Conservation (phyloP, 2,113 vertebrate genomes). For the Turdus rufiventris region DNA sequence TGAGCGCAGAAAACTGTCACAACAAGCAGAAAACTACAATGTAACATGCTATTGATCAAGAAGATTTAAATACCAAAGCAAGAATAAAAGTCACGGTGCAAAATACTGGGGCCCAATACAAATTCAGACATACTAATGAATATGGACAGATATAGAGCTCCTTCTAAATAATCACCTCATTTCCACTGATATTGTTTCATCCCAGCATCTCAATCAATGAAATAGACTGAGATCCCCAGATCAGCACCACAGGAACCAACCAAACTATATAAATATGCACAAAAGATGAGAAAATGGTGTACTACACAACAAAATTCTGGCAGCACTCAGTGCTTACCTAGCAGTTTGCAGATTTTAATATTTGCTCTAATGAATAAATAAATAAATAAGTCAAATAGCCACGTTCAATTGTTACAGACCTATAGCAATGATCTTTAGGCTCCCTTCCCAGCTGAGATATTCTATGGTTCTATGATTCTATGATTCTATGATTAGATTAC, state of each 20-base stretch:
- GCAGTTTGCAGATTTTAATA: background rate
- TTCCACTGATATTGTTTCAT: conserved; percentile 10
- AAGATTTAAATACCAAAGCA: background rate
- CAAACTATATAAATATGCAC: background rate
- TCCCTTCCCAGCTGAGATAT: background rate
- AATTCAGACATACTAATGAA: conserved; percentile 14
- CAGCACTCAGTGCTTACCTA: background rate
- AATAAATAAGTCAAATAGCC: background rate
- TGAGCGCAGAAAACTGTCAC: background rate
- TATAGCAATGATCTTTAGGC: background rate
- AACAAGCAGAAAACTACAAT: background rate
- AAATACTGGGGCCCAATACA: background rate
- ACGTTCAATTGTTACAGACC: background rate
- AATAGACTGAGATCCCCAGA: background rate
- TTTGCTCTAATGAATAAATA: conserved; percentile 10
- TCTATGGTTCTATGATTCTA: background rate
- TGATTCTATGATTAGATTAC: background rate
- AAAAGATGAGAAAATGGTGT: background rate
- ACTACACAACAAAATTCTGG: background rate
- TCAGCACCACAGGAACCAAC: conserved; percentile 26
- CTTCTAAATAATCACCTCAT: conserved; percentile 34
- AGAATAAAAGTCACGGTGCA: background rate
- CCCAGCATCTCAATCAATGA: background rate
- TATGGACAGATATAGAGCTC: background rate
- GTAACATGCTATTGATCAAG: background rate